A percentile compares a stretch with the other conserved stretches of the same genome.
These are phyloP conservation scores for Acanthosepion pharaonis DNA, from an alignment of 2,888 invertebrate species.

Conservation along the genomic window DNA sequence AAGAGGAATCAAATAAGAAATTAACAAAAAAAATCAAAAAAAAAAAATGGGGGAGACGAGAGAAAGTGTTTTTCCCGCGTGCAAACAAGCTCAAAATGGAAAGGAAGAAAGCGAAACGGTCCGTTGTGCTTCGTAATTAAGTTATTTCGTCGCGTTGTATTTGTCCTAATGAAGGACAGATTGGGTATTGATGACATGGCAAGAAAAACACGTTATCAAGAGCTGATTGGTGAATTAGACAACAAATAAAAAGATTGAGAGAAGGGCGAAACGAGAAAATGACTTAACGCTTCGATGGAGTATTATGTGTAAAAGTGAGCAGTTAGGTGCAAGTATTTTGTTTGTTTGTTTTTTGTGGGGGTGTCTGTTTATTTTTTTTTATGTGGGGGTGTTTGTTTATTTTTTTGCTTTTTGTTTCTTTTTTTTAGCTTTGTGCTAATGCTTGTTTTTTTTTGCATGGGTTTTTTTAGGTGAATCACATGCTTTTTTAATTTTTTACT, in stretches of 20 bases:
- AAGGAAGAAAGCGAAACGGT: neutral
- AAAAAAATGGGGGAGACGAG: too few species aligned
- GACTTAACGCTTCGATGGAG: neutral
- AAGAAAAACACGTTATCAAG: conserved; percentile 21
- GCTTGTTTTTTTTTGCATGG: too few species aligned
- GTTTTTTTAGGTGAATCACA: too few species aligned
- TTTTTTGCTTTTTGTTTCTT: too few species aligned
- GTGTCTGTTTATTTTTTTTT: too few species aligned
- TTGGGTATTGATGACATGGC: neutral
- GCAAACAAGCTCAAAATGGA: neutral
- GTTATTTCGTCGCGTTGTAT: neutral
- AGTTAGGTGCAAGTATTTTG: too few species aligned
- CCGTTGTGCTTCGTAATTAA: neutral
- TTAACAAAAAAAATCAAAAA: neutral
- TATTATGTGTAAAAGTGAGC: too few species aligned
- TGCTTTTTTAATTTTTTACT: too few species aligned
- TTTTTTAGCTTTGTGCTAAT: too few species aligned
- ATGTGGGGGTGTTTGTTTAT: too few species aligned
- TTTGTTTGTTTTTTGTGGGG: too few species aligned
- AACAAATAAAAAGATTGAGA: neutral
- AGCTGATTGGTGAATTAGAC: neutral
- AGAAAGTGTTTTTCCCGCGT: neutral
- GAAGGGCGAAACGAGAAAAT: neutral
- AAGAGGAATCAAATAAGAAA: neutral
- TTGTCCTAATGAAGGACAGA: neutral